These are phyloP conservation scores for Steinernema scapterisci DNA, from an alignment of 2,888 invertebrate species.

Conservation along the genomic window DNA sequence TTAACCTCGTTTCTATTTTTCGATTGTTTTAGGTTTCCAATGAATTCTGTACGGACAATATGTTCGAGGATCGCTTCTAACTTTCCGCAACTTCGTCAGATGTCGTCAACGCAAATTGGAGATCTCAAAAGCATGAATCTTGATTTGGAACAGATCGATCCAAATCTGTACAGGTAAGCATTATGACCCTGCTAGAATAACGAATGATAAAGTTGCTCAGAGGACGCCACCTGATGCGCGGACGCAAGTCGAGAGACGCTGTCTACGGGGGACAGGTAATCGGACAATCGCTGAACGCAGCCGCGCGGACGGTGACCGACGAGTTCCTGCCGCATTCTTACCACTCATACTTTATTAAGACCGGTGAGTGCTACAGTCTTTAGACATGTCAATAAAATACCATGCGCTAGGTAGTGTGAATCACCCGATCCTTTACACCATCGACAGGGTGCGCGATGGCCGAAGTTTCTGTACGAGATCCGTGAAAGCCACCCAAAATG, in stretches of 20 bases:
- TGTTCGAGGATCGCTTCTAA: background rate
- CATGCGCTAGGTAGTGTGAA: conserved; percentile 39
- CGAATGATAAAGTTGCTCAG: too few species aligned
- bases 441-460: conserved; percentile 68
- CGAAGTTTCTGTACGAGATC: conserved; percentile 66
- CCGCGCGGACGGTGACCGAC: conserved; percentile 64
- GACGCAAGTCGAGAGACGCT: conserved; percentile 36
- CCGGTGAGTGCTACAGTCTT: conserved; percentile 56
- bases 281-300: conserved; percentile 68
- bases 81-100: background rate
- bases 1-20: too few species aligned
- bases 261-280: conserved; percentile 52
- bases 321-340: conserved; percentile 67
- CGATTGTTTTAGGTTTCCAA: background rate
- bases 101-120: background rate
- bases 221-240: conserved; percentile 34
- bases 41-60: background rate
- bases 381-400: too few species aligned
- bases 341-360: conserved; percentile 68
- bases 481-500: conserved; percentile 68
- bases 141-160: conserved; percentile 16
- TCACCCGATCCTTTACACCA: conserved; percentile 67
- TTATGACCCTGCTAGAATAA: background rate
- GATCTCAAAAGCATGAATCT: conserved; percentile 11
- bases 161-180: conserved; percentile 9